Evolutionary conservation across 2,113 vertebrate species (phyloP), one percentile per base, ranked within the genome.

Genomic region (Paralichthys olivaceus): DNA sequence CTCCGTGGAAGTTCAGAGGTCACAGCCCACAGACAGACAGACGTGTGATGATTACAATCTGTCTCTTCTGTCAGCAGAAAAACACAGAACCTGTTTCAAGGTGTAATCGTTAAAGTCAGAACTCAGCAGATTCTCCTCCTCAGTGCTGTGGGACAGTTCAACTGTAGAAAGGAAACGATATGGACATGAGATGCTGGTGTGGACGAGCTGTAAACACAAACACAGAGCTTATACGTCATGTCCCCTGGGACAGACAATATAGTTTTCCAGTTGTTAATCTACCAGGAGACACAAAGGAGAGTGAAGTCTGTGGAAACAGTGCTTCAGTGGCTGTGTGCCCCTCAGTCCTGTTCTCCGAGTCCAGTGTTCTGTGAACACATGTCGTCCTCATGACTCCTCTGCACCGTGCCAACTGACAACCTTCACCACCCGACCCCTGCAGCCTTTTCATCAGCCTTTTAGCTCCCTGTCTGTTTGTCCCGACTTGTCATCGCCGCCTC

Each of bases 1-100:
- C 22, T 0, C 22, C 29, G 60, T 3, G 47, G 17, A 19, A 58
- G 79, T 67, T 79, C 71, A 72, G 51, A 62, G 56, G 70, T 78
- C 55, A 60, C 45, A 19, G 26, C 34, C 15, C 55, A 60, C 45
- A 19, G 26, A 49, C 22, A 51, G 13, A 7, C 51, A 26, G 28
- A 23, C 8, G 28, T 19, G 25, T 57, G 23, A 47, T 4, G 23
- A 26, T 17, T 26, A 19, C 26, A 1, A 28, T 7, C 56, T 29
- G 56, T 26, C 14, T 26, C 25, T 15, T 17, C 23, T 28, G 55
- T 57, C 59, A 8, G 28, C 59, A 49, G 53, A 47, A 12, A 20
- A 34, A n/a, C 20, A 22, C 45, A 49, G 0, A 40, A 40, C 37
- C 37, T 40, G 12, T 40, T 40, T 40, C 12, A 13, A 40, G 37